Evolutionary conservation across 2,888 invertebrate genomes (phyloP).

Genomic region (Argyra leucocephala): DNA sequence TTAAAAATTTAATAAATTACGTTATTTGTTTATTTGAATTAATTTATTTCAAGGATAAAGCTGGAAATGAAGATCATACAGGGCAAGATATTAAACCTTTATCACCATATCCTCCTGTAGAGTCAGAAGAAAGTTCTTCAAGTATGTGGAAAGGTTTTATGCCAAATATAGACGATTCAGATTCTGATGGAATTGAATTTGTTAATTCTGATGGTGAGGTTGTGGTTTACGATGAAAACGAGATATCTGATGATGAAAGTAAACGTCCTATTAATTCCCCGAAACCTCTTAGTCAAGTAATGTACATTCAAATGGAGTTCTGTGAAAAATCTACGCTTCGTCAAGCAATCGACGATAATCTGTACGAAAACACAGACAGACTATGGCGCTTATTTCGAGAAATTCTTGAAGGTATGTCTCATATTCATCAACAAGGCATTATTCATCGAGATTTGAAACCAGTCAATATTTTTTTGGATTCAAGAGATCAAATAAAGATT

Average conservation of each 20-base stretch:
- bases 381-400: constrained; percentile 90
- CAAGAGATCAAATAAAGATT: constrained; percentile 87
- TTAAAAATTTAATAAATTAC: neutral
- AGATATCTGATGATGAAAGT: constrained; percentile 27
- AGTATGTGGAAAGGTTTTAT: constrained; percentile 36
- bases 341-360: constrained; percentile 71
- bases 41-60: constrained; percentile 36
- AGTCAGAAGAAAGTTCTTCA: constrained; percentile 34
- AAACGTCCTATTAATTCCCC: constrained; percentile 31
- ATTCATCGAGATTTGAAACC: constrained; percentile 79
- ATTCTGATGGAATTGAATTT: constrained; percentile 43
- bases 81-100: constrained; percentile 45
- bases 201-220: constrained; percentile 39
- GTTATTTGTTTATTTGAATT: neutral
- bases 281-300: constrained; percentile 43
- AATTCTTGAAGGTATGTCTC: constrained; percentile 78
- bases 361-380: constrained; percentile 66
- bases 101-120: constrained; percentile 26
- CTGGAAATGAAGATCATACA: constrained; percentile 59
- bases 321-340: constrained; percentile 90
- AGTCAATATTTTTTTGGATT: constrained; percentile 91
- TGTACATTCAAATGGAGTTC: constrained; percentile 98
- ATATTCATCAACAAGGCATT: constrained; percentile 88
- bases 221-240: constrained; percentile 33
- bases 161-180: constrained; percentile 36